Evolutionary conservation across 2,888 invertebrate species (phyloP).

Genomic region (Stegana nigrithorax): DNA sequence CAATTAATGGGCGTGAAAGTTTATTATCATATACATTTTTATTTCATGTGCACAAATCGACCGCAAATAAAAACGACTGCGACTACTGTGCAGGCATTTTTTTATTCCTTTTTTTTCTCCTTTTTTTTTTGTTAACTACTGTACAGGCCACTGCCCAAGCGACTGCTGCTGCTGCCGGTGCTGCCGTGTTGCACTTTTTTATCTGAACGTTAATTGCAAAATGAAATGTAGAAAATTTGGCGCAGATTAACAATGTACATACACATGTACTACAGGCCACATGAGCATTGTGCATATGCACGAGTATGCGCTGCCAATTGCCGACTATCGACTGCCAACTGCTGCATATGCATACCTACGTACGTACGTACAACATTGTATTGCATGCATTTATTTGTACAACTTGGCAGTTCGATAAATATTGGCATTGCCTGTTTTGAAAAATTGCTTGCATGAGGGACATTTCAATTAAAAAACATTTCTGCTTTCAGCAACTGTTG

Average conservation of each 20-base stretch:
- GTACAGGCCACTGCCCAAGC: constrained; percentile 17
- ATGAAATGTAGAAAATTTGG: constrained; percentile 13
- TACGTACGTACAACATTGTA: neutral
- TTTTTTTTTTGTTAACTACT: too few relatives aligned
- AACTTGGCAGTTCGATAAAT: constrained; percentile 47
- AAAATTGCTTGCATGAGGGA: constrained; percentile 9
- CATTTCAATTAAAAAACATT: constrained; percentile 8
- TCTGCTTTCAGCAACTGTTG: neutral
- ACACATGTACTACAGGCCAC: too few relatives aligned
- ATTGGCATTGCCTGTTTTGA: constrained; percentile 26
- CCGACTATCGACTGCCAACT: constrained; percentile 1
- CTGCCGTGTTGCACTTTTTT: constrained; percentile 7
- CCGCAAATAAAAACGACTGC: neutral
- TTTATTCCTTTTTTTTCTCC: neutral
- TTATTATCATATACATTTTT: constrained; percentile 54
- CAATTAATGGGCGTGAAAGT: constrained; percentile 61
- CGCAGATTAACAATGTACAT: constrained; percentile 10
- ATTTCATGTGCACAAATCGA: constrained; percentile 22
- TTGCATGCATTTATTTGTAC: constrained; percentile 40
- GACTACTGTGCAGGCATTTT: neutral
- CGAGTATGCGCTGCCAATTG: neutral
- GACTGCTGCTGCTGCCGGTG: neutral
- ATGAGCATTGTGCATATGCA: too few relatives aligned
- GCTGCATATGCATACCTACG: too few relatives aligned
- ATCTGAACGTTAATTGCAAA: constrained; percentile 14